Conservation (phyloP, 2,888 invertebrate genomes). For the Hypercompe scribonia region DNA sequence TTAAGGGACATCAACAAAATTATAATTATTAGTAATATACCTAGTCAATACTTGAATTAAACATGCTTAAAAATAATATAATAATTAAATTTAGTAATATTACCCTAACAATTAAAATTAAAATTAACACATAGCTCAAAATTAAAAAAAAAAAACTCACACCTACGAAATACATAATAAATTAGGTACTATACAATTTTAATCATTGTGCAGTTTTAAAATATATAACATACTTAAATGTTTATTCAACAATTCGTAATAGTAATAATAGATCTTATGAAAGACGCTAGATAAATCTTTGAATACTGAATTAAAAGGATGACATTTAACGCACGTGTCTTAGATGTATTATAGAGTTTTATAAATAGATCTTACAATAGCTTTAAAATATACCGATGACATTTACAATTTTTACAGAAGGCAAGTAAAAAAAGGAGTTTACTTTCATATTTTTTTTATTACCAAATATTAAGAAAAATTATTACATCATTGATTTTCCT, state of each 20-base stretch:
- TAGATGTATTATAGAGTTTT: constrained; percentile 44
- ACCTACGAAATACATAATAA: neutral
- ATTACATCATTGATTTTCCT: neutral
- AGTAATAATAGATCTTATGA: constrained; percentile 31
- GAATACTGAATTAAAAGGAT: constrained; percentile 29
- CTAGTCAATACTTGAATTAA: constrained; percentile 7
- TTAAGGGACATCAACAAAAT: neutral
- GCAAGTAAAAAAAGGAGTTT: neutral
- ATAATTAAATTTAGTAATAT: constrained; percentile 23
- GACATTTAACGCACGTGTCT: constrained; percentile 49
- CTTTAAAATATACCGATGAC: constrained; percentile 21
- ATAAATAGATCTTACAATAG: constrained; percentile 44
- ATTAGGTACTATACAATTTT: neutral
- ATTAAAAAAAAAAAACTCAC: constrained; percentile 13
- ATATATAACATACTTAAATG: constrained; percentile 11
- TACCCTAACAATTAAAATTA: constrained; percentile 21
- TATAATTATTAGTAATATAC: constrained; percentile 2
- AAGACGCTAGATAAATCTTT: constrained; percentile 47
- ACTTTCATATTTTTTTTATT: neutral
- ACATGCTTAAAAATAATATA: neutral
- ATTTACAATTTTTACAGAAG: constrained; percentile 10
- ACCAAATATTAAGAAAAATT: neutral
- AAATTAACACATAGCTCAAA: constrained; percentile 4
- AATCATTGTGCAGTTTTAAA: neutral
- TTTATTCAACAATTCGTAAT: constrained; percentile 10